phyloP scores from a whole-genome alignment of 1,140 invertebrate species.

The Tribolium castaneum region DNA sequence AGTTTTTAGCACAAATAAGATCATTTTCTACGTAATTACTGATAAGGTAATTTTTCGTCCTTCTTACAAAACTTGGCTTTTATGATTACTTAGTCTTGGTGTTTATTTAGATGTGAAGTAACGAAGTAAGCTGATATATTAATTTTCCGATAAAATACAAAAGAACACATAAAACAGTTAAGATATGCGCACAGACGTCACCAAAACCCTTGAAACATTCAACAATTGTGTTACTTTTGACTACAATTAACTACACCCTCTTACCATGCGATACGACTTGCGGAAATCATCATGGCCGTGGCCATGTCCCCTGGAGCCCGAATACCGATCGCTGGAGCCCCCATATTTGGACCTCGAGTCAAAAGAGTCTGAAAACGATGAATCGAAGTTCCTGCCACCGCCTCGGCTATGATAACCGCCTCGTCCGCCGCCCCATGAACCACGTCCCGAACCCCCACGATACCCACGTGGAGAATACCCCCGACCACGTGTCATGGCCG shows the following conservation, averaged over 20 bases:
- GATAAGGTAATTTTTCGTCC: too few relatives aligned
- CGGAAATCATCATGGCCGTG: conserved; percentile 53
- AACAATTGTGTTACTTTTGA: too few relatives aligned
- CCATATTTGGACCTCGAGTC: conserved; percentile 54
- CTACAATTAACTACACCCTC: neutral
- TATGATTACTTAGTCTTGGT: too few relatives aligned
- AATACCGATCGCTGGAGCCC: conserved; percentile 51
- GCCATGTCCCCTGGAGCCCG: conserved; percentile 43
- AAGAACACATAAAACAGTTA: too few relatives aligned
- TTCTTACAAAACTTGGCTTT: too few relatives aligned
- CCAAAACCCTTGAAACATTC: too few relatives aligned
- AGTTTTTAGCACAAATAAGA: too few relatives aligned
- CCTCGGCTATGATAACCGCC: conserved; percentile 42
- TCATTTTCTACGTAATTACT: too few relatives aligned
- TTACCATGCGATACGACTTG: conserved; percentile 57
- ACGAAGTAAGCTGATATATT: too few relatives aligned
- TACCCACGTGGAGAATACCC: conserved; percentile 53
- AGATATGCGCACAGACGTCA: too few relatives aligned
- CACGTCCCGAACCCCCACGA: conserved; percentile 43
- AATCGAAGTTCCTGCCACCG: conserved; percentile 38
- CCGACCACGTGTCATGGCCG: conserved; percentile 53
- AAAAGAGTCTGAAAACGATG: conserved; percentile 47
- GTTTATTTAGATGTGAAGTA: too few relatives aligned
- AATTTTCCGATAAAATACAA: too few relatives aligned
- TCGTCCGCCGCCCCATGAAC: conserved; percentile 38